phyloP scores from a whole-genome alignment of 2,888 invertebrate genomes.

The Dione vanillae region DNA sequence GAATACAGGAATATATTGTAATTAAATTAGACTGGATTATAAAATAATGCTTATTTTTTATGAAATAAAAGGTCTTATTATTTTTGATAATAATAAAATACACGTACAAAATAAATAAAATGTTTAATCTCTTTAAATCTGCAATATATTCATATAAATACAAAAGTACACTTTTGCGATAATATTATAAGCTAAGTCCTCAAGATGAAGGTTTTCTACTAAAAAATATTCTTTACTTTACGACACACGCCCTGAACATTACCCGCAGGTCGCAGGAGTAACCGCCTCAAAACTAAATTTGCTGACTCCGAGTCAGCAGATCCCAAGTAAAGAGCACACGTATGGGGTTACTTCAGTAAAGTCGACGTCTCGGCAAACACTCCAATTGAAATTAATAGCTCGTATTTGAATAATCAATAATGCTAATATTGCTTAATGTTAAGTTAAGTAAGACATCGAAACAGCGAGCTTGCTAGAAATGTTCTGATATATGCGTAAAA shows the following conservation, averaged over 20 bases:
- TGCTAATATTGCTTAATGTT: conserved; percentile 15
- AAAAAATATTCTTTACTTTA: conserved; percentile 2
- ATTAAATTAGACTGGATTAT: no score
- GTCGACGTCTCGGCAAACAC: conserved; percentile 16
- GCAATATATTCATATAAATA: no score
- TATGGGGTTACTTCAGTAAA: background rate
- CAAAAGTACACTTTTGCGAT: background rate
- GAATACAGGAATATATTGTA: no score
- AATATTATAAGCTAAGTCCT: background rate
- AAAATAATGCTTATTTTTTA: no score
- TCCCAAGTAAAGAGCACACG: conserved; percentile 10
- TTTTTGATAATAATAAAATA: no score
- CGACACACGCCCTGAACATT: background rate
- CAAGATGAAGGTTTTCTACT: no score
- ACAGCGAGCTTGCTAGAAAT: background rate
- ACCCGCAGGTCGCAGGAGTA: background rate
- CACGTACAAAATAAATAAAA: no score
- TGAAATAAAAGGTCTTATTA: no score
- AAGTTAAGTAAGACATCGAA: background rate
- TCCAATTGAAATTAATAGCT: conserved; percentile 12
- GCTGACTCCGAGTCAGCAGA: conserved; percentile 16
- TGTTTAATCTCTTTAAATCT: no score
- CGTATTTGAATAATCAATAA: conserved; percentile 22
- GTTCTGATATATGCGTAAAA: no score
- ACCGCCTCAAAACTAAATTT: background rate